Evolutionary conservation across 2,113 vertebrate genomes (phyloP), one percentile per base, ranked within the genome.

Genomic region (Piaya cayana): DNA sequence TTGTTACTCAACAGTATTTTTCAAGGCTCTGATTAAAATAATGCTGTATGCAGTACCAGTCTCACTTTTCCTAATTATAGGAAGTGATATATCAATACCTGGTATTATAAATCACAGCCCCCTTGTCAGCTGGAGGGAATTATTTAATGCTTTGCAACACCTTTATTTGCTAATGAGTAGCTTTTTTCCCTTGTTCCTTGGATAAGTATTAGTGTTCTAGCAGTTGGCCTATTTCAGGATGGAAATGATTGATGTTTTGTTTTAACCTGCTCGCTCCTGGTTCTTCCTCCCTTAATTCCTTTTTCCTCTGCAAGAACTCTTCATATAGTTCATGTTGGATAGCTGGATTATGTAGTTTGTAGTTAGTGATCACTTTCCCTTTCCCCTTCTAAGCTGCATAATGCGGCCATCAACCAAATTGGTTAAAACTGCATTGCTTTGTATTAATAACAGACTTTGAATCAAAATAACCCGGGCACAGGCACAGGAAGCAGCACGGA

Each of bases 81-180:
- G 82, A 96, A 86, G 93, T 93, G 92, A 93, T 95, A 37, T 93
- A 88, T 94, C 94, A 96, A 83, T 97, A 78, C 64, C 64, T 27
- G 45, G 42, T 50, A 39, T 62, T 86, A 94, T 97, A 93, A 96
- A 96, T 93, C 95, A 93, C 82, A 94, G 82, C 72, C 53, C 68
- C 59, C 93, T 88, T 93, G 87, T 92, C 95, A 95, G 79, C 93
- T 93, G 68, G 76, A 90, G 82, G 86, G 76, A 90, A 96, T 88
- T 94, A 86, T 26, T 96, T 90, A 94, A 90, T 95, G 90, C 87
- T 96, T 94, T 97, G 88, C 90, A 96, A 77, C 87, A 94, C 93
- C 82, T 96, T 95, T 94, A 90, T 96, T 96, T 95, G 82, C 82
- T 96, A 95, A 96, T 90, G 95, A 95, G 27, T 78, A 81, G 0